Evolutionary conservation across 2,113 vertebrate species (phyloP), one percentile per base, ranked within the genome.

Genomic region (Myiopsitta monachus): DNA sequence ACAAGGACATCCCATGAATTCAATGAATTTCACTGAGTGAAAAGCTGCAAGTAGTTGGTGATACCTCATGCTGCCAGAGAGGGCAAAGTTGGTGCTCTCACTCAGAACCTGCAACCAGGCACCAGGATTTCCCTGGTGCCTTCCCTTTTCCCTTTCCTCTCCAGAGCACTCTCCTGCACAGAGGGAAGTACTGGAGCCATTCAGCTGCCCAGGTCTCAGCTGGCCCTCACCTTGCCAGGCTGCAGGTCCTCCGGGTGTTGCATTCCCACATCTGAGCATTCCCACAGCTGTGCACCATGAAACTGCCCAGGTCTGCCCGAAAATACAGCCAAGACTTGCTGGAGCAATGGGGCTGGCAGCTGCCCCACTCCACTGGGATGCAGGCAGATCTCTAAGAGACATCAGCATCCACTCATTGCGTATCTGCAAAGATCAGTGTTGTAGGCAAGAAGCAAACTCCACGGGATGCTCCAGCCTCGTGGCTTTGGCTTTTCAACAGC

Each of bases 321-420:
- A 75, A 68, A 5, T 6, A 17, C 10, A 57, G 26, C 5, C 14
- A 49, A 59, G 52, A 62, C 18, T 41, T 43, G 77, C 41, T 43
- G 70, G 55, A 31, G 30, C n/a, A 14, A 16, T 3, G 28, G 28
- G 44, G n/a, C 49, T 49, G 62, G 78, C 61, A 28, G 59, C 67
- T 57, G 47, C 36, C 44, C 33, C 17, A 7, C 7, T 30, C n/a
- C 47, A 12, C 21, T 2, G 3, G 36, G 36, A 67, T 55, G 21
- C 33, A n/a, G 49, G 44, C 28, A 23, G 33, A 43, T 21, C n/a
- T 57, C 39, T 16, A 18, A n/a, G 52, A 87, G 41, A 55, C 47
- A 16, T 18, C 39, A 28, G 59, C 4, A 10, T 4, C 49, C 18
- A 68, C 43, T 39, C 0, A 0, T 6, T 76, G 33, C 1, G 1